phyloP scores from a whole-genome alignment of 2,797 vertebrate genomes.

The Chiroxiphia lanceolata region DNA sequence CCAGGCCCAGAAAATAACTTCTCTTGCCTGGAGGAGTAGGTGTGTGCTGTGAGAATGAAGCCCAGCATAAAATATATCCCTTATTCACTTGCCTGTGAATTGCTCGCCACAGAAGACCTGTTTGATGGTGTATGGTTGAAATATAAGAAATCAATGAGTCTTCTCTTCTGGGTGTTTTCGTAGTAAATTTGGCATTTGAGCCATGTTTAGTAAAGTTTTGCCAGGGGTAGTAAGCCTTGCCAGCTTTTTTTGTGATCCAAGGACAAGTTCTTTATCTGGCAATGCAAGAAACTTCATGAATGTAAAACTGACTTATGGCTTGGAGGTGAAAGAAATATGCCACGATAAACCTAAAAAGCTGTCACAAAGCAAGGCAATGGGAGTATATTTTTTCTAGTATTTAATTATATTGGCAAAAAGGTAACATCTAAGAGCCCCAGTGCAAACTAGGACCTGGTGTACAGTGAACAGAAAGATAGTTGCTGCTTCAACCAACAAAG shows the following conservation, averaged over 20 bases:
- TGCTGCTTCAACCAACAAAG: neutral
- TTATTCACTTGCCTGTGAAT: neutral
- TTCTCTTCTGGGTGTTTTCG: neutral
- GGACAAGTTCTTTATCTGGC: neutral
- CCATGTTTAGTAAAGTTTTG: neutral
- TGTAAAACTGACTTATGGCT: neutral
- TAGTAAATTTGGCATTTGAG: neutral
- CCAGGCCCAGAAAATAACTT: conserved; percentile 21
- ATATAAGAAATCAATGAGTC: neutral
- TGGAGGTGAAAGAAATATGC: neutral
- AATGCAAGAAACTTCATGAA: neutral
- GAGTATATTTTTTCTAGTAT: neutral
- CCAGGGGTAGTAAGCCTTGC: neutral
- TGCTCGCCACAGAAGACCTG: neutral
- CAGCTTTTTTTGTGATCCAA: neutral
- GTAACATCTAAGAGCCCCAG: neutral
- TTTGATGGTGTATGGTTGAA: neutral
- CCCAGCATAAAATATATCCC: neutral
- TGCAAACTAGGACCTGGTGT: neutral
- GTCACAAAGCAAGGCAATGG: neutral
- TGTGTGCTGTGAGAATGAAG: neutral
- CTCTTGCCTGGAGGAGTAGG: neutral
- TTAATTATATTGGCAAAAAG: neutral
- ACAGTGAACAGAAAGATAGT: neutral
- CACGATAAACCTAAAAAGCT: neutral